A percentile compares a stretch with the other conserved stretches of the same genome.
Conservation (phyloP, 2,797 vertebrate species). For the Myotis findleyi region DNA sequence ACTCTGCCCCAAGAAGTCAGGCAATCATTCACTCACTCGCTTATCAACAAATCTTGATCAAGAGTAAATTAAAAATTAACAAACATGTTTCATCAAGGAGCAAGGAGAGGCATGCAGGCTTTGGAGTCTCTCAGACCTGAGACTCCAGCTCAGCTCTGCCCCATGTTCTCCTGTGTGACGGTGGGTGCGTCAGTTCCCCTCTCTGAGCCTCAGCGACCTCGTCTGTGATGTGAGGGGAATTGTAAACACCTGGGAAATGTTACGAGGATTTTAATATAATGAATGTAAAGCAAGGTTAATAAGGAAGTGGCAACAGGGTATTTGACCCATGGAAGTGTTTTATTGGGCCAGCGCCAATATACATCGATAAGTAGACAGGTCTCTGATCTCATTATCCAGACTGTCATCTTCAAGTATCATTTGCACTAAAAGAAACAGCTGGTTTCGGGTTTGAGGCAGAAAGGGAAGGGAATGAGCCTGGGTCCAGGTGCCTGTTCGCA, state of each 20-base stretch:
- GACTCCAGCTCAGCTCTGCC: neutral
- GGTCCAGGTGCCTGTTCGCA: neutral
- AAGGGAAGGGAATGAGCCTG: neutral
- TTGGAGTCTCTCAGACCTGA: neutral
- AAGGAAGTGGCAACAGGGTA: neutral
- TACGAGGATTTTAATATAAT: neutral
- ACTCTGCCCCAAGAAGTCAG: neutral
- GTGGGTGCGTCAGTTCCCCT: neutral
- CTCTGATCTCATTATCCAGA: neutral
- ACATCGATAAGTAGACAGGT: neutral
- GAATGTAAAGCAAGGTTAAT: neutral
- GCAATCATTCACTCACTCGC: neutral
- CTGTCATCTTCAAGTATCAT: neutral
- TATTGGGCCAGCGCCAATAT: neutral
- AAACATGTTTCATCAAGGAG: neutral
- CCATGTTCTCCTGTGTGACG: neutral
- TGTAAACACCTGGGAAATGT: neutral
- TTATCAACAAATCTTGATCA: neutral
- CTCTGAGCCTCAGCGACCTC: neutral
- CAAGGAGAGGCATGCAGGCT: neutral
- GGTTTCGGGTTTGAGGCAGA: neutral
- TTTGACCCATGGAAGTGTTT: neutral
- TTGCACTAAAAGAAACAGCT: neutral
- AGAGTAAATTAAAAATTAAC: slow-evolving; percentile 33
- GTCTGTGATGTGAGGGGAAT: neutral